These are phyloP conservation scores for Phoenicopterus ruber DNA, from an alignment of 2,113 vertebrate genomes.

Conservation along the genomic window DNA sequence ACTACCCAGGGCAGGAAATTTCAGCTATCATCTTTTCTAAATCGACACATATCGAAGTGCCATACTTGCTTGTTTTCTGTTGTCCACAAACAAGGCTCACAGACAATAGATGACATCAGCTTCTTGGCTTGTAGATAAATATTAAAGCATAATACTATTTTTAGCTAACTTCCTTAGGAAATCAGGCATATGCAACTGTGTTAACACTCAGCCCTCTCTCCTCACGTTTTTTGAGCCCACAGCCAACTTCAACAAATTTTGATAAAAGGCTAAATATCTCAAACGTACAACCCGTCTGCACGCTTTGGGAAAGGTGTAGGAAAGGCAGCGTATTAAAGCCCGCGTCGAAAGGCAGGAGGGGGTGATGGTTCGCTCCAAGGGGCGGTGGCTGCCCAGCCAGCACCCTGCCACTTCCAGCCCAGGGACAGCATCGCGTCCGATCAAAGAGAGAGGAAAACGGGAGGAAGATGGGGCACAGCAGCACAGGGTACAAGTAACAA, in stretches of 20 bases:
- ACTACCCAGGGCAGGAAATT: background rate
- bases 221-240: background rate
- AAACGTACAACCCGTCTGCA: background rate
- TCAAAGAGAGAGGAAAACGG: background rate
- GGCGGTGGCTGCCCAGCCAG: background rate
- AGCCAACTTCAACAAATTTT: background rate
- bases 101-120: slow-evolving; percentile 48
- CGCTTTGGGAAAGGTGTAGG: background rate
- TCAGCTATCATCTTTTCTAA: background rate
- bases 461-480: background rate
- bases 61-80: background rate
- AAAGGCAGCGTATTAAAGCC: background rate
- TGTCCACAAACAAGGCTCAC: background rate
- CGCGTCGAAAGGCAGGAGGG: background rate
- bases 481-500: background rate
- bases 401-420: background rate
- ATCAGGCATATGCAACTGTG: background rate
- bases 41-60: background rate
- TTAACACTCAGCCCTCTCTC: background rate
- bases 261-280: background rate
- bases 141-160: background rate
- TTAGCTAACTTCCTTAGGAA: slow-evolving; percentile 48
- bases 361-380: background rate
- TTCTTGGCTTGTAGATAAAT: slow-evolving; percentile 12
- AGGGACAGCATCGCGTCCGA: background rate